Conservation (phyloP, 2,797 vertebrate genomes). For the Lithobates pipiens region DNA sequence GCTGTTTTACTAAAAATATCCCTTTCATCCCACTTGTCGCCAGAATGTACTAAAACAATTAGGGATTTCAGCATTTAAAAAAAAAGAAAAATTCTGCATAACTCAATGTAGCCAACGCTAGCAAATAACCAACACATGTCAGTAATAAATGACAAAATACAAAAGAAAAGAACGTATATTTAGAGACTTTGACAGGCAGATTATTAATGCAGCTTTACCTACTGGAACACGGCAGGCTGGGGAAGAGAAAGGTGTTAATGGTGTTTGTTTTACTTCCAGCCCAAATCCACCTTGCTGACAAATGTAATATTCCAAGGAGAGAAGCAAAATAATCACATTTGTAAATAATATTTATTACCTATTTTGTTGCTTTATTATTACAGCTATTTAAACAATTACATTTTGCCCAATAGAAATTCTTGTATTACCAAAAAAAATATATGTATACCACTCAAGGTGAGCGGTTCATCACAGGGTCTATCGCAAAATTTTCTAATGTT, state of each 20-base stretch:
- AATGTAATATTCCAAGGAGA: not conserved
- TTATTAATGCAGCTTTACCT: slow-evolving; percentile 8
- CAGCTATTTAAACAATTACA: not conserved
- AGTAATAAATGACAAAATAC: slow-evolving; percentile 25
- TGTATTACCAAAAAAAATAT: not conserved
- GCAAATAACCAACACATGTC: slow-evolving; percentile 17
- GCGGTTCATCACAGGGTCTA: too few relatives aligned
- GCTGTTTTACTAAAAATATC: slow-evolving; percentile 59
- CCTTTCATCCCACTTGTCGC: slow-evolving; percentile 52
- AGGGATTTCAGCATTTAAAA: slow-evolving; percentile 36
- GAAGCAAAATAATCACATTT: not conserved
- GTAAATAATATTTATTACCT: not conserved
- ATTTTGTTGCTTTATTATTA: not conserved
- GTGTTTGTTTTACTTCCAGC: slow-evolving; percentile 17
- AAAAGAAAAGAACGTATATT: slow-evolving; percentile 3
- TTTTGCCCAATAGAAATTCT: not conserved
- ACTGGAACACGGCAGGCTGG: slow-evolving; percentile 15
- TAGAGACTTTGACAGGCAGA: slow-evolving; percentile 11
- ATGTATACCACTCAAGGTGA: too few relatives aligned
- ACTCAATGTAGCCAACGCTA: slow-evolving; percentile 10
- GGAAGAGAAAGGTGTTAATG: slow-evolving; percentile 12
- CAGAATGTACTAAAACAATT: slow-evolving; percentile 55
- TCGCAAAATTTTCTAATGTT: too few relatives aligned
- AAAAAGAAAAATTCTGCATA: not conserved
- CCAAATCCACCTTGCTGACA: not conserved